Percentiles rank a stretch among this genome's conserved stretches.
Evolutionary conservation across 2,113 vertebrate genomes (phyloP).

Genomic region (Sylvicapra grimmia): DNA sequence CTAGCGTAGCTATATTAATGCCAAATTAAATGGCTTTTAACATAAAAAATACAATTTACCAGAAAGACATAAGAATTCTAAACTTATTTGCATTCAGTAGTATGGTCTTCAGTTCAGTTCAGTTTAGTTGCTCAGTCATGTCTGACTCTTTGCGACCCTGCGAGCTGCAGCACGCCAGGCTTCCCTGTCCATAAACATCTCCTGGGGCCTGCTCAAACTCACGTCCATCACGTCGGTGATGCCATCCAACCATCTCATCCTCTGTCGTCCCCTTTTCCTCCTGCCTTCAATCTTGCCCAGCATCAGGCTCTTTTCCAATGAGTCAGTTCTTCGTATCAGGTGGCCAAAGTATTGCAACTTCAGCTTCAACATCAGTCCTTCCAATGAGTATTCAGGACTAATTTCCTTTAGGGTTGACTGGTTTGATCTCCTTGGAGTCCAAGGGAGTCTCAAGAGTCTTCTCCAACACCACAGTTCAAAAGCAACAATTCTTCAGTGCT

Average conservation of each 20-base stretch:
- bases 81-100: not conserved
- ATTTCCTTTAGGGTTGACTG: not conserved
- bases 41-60: not conserved
- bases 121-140: not conserved
- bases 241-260: not conserved
- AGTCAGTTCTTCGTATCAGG: not conserved
- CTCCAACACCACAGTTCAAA: not conserved
- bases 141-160: not conserved
- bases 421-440: not conserved
- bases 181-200: not conserved
- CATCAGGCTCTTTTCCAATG: not conserved
- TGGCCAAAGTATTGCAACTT: not conserved
- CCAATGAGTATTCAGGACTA: not conserved
- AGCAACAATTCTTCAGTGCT: rapidly evolving
- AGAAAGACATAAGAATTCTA: not conserved
- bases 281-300: not conserved
- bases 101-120: not conserved
- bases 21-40: not conserved
- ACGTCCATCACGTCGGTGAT: not conserved
- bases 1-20: not conserved
- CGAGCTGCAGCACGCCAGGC: not conserved
- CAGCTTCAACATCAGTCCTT: not conserved
- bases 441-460: not conserved
- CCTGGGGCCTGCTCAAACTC: not conserved
- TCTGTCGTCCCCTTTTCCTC: not conserved